Evolutionary conservation across 2,888 invertebrate genomes (phyloP), one percentile per base, ranked within the genome.

Genomic region (Orthosia incerta): DNA sequence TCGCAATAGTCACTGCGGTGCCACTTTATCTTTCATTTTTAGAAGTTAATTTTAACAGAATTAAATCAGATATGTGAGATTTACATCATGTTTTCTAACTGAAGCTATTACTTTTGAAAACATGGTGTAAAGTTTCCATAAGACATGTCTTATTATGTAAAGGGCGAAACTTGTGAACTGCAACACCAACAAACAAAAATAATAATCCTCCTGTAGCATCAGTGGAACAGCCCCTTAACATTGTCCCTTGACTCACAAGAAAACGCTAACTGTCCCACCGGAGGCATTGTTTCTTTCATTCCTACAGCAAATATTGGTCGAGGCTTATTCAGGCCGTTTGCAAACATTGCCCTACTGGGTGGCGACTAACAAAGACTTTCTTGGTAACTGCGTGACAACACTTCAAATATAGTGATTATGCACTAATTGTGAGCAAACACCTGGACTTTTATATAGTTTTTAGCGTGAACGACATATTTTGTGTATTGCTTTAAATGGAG

Each of bases 241-340:
- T 88, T 88, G 91, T 91, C 87, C 88, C 88, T 88, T 90, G 90
- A 89, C 89, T 93, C 88, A 89, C 91, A 91, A 92, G 93, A 92
- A 94, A 94, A 92, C 90, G 92, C 91, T 93, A 94, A 94, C 94
- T 94, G 95, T 95, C 94, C 94, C 94, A 90, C 89, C 90, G 90
- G 91, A 88, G 90, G 93, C 92, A 93, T 96, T 96, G 96, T 96
- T 95, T 96, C 94, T 91, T 94, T 94, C 94, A 94, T 94, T 94
- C 95, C 92, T 90, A 95, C 90, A 88, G 94, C 95, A 96, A 96
- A 96, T 96, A 96, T 95, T 96, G 95, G 93, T 89, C 86, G 92
- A 91, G 89, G 89, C 89, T 91, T 92, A 94, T 95, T 94, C 92
- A 94, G 92, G 82, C 85, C 92, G 95, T 94, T 95, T 95, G 95